Evolutionary conservation across 2,888 invertebrate genomes (phyloP).

Genomic region (Erynnis tages): DNA sequence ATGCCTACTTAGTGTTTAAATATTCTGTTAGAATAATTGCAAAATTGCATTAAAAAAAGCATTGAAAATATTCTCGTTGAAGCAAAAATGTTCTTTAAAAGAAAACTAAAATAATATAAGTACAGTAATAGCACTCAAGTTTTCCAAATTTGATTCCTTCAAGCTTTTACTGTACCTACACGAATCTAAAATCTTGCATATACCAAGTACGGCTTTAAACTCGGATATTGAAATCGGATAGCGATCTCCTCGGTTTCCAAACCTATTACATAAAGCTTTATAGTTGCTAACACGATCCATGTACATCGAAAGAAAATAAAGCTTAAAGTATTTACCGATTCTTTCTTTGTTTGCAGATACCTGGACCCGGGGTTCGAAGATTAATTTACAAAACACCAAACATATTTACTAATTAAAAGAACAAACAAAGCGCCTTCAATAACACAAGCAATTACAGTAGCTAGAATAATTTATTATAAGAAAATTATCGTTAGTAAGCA

Average conservation of each 20-base stretch:
- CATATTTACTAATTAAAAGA: conserved; percentile 42
- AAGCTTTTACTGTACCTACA: conserved; percentile 2
- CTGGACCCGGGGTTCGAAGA: conserved; percentile 49
- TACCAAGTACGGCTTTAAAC: conserved; percentile 3
- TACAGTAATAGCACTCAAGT: too few species aligned
- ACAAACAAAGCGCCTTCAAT: conserved; percentile 72
- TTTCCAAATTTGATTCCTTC: conserved; percentile 1
- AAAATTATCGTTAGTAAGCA: conserved; percentile 50
- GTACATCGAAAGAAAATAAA: neutral
- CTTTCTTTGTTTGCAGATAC: conserved; percentile 70
- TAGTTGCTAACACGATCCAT: conserved; percentile 1
- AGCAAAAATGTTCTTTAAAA: too few species aligned
- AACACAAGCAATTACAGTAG: conserved; percentile 52
- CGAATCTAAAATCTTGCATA: conserved; percentile 10
- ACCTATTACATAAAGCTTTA: conserved; percentile 6
- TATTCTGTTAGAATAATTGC: too few species aligned
- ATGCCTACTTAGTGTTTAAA: too few species aligned
- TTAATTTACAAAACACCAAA: conserved; percentile 28
- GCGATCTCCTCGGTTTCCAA: conserved; percentile 2
- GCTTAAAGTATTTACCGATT: conserved; percentile 40
- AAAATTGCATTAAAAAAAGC: too few species aligned
- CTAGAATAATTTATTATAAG: conserved; percentile 42
- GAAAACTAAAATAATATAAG: too few species aligned
- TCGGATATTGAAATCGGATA: conserved; percentile 19
- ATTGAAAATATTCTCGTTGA: too few species aligned